Evolutionary conservation across 2,888 invertebrate species (phyloP).

Genomic region (Chalcis sispes): DNA sequence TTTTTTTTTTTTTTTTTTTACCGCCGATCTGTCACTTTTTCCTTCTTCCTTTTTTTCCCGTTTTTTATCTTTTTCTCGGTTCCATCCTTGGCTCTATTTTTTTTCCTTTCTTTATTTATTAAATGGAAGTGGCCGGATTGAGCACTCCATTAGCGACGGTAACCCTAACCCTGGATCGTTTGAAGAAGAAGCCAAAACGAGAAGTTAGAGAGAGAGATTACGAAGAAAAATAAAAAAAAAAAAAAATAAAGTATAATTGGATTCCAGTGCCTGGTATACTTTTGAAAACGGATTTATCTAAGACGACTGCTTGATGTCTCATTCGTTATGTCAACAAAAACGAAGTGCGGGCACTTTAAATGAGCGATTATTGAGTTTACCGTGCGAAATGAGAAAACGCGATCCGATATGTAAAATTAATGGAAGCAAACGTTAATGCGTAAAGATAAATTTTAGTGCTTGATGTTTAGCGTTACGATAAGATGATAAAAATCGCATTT

Average conservation of each 20-base stretch:
- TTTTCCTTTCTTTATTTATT: conserved; percentile 18
- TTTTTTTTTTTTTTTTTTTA: background rate
- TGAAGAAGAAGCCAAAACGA: no score
- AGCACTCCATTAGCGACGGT: conserved; percentile 49
- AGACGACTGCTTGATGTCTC: background rate
- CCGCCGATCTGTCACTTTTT: conserved; percentile 7
- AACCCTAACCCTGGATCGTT: conserved; percentile 34
- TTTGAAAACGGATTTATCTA: background rate
- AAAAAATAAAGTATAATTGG: conserved; percentile 42
- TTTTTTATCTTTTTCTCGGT: conserved; percentile 15
- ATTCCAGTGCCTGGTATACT: no score
- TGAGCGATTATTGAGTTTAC: conserved; percentile 4
- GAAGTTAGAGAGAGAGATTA: no score
- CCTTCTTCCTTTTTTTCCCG: conserved; percentile 24
- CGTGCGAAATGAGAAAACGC: no score
- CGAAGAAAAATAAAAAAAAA: conserved; percentile 22
- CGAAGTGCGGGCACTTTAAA: background rate
- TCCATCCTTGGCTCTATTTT: background rate
- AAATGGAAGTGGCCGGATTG: background rate
- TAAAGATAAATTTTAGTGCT: no score
- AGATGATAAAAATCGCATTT: no score
- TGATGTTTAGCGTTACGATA: no score
- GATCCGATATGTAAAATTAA: no score
- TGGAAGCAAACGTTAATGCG: no score
- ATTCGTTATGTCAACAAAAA: conserved; percentile 6